A percentile compares a stretch with the other conserved stretches of the same genome.
phyloP scores from a whole-genome alignment of 1,140 invertebrate species.

The Maniola jurtina region DNA sequence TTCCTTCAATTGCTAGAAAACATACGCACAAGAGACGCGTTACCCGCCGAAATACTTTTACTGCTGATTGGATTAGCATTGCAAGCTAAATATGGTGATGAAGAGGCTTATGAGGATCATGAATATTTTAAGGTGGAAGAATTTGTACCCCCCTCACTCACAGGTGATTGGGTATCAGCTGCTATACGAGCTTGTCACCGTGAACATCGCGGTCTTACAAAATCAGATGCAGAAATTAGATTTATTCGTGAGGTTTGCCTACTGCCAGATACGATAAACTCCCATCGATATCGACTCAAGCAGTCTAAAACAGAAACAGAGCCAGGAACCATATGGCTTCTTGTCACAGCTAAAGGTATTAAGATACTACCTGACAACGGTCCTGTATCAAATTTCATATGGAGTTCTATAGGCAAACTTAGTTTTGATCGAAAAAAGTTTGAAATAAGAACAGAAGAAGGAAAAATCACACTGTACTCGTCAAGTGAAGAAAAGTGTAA shows the following conservation, averaged over 20 bases:
- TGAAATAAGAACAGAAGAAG: conserved; percentile 93
- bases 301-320: conserved; percentile 89
- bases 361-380: conserved; percentile 88
- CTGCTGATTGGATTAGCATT: conserved; percentile 91
- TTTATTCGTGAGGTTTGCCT: conserved; percentile 94
- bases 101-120: conserved; percentile 79
- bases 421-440: conserved; percentile 98
- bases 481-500: conserved; percentile 95
- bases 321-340: conserved; percentile 86
- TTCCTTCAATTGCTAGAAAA: conserved; percentile 96
- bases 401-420: conserved; percentile 95
- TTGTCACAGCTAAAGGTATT: conserved; percentile 92
- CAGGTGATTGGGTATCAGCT: conserved; percentile 80
- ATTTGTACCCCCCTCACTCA: conserved; percentile 79
- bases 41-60: conserved; percentile 85
- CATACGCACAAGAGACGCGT: conserved; percentile 83
- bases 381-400: conserved; percentile 86
- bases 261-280: conserved; percentile 92
- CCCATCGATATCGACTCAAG: conserved; percentile 93
- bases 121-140: conserved; percentile 92
- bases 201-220: conserved; percentile 87
- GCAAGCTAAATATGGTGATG: conserved; percentile 94
- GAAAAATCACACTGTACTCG: conserved; percentile 93
- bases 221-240: conserved; percentile 88
- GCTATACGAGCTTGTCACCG: conserved; percentile 81